Conservation (phyloP, 1,140 invertebrate species). For the Zophobas atratus region DNA sequence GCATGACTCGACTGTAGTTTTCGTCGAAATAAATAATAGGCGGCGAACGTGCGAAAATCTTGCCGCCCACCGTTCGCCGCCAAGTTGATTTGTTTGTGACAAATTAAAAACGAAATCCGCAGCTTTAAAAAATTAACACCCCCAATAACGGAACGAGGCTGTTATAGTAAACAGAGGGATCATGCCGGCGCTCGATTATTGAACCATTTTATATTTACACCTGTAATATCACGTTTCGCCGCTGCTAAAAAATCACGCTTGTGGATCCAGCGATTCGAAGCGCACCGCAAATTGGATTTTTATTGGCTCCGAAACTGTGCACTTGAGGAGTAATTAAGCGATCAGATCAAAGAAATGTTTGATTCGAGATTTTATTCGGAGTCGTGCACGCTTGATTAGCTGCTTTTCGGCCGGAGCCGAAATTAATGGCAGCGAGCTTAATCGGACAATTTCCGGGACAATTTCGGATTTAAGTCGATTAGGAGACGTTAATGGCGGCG, state of each 20-base stretch:
- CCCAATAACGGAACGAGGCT: not conserved
- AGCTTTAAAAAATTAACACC: constrained; percentile 35
- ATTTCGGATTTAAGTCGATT: constrained; percentile 1
- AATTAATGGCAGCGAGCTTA: not conserved
- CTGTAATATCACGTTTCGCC: constrained; percentile 35
- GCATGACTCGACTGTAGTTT: constrained; percentile 21
- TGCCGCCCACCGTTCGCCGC: constrained; percentile 6
- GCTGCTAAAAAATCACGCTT: constrained; percentile 39
- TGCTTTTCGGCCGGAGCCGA: not conserved
- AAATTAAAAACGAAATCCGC: constrained; percentile 34
- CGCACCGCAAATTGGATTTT: constrained; percentile 22
- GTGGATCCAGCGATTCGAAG: constrained; percentile 20
- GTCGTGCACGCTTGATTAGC: constrained; percentile 10
- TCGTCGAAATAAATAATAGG: constrained; percentile 32
- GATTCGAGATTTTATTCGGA: not conserved
- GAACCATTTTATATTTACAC: constrained; percentile 43
- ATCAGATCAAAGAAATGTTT: constrained; percentile 19
- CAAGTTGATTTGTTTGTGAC: constrained; percentile 40
- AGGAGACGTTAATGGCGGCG: not conserved
- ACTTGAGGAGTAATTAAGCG: not conserved
- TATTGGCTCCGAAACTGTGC: constrained; percentile 1
- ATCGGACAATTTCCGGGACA: constrained; percentile 29
- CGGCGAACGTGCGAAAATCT: constrained; percentile 17
- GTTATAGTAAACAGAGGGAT: constrained; percentile 26
- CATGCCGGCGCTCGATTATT: constrained; percentile 33